Percentiles rank a stretch among this genome's conserved stretches.
phyloP scores from a whole-genome alignment of 2,113 vertebrate species.

The Sporophila hypoxantha region DNA sequence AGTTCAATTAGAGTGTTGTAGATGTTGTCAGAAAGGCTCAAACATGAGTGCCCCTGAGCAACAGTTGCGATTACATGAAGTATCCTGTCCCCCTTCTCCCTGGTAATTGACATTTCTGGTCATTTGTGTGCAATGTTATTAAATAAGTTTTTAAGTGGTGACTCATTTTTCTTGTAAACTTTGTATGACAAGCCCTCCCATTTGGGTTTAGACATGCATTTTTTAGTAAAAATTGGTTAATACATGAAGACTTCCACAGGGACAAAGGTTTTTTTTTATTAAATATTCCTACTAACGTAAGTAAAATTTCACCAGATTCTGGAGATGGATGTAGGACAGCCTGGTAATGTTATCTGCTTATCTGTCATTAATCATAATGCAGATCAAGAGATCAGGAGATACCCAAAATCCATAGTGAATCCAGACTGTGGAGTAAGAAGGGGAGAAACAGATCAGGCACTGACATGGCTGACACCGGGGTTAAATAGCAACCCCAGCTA shows the following conservation, averaged over 20 bases:
- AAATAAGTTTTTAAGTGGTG: conserved; percentile 55
- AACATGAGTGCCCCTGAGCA: conserved; percentile 68
- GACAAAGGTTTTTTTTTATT: not conserved
- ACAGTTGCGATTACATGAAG: conserved; percentile 69
- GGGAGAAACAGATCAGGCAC: not conserved
- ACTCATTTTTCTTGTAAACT: conserved; percentile 51
- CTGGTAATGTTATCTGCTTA: not conserved
- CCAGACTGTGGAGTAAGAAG: not conserved
- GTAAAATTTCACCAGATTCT: not conserved
- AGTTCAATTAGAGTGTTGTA: conserved; percentile 71
- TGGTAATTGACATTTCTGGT: not conserved
- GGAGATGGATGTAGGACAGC: not conserved
- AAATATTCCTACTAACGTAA: not conserved
- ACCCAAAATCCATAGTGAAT: not conserved
- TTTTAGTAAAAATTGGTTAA: conserved; percentile 12
- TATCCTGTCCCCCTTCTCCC: conserved; percentile 60
- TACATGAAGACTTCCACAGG: not conserved
- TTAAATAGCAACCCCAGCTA: not conserved
- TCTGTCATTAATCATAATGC: conserved; percentile 9
- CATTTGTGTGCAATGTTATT: conserved; percentile 62
- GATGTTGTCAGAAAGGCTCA: conserved; percentile 69
- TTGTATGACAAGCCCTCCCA: not conserved
- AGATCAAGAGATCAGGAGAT: not conserved
- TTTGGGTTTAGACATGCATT: not conserved
- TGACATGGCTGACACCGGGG: not conserved